A percentile compares a stretch with the other conserved stretches of the same genome.
These are phyloP conservation scores for Tetraneura akinire DNA, from an alignment of 1,140 invertebrate genomes.

Conservation along the genomic window DNA sequence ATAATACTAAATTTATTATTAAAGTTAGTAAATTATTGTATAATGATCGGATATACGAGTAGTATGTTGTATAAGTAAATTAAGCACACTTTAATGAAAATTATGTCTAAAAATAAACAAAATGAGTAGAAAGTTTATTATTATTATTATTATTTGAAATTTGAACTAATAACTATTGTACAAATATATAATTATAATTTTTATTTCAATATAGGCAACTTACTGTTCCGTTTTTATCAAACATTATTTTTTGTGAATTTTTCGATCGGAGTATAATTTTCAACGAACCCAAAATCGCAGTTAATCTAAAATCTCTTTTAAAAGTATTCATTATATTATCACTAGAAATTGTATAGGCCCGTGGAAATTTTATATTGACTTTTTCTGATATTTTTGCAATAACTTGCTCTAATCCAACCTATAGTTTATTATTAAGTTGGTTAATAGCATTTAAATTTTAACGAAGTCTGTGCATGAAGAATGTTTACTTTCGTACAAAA, in stretches of 20 bases:
- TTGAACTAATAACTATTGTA: no score
- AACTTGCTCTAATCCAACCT: neutral
- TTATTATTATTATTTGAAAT: no score
- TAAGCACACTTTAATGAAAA: no score
- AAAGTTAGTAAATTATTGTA: no score
- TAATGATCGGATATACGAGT: no score
- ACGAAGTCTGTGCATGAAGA: neutral
- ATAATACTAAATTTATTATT: no score
- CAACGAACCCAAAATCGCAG: neutral
- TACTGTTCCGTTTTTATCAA: constrained; percentile 6
- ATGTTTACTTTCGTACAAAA: constrained; percentile 35
- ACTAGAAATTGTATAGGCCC: neutral
- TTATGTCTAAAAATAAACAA: no score
- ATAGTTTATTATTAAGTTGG: neutral
- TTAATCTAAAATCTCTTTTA: constrained; percentile 13
- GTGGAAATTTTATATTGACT: neutral
- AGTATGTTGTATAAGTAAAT: no score
- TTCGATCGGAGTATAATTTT: neutral
- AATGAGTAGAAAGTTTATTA: no score
- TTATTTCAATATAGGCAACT: no score
- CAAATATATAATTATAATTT: no score
- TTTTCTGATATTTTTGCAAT: neutral
- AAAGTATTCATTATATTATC: neutral
- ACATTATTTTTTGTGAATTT: neutral
- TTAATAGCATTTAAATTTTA: neutral